Conservation (phyloP, 1,140 invertebrate species). For the Brachionus manjavacas region DNA sequence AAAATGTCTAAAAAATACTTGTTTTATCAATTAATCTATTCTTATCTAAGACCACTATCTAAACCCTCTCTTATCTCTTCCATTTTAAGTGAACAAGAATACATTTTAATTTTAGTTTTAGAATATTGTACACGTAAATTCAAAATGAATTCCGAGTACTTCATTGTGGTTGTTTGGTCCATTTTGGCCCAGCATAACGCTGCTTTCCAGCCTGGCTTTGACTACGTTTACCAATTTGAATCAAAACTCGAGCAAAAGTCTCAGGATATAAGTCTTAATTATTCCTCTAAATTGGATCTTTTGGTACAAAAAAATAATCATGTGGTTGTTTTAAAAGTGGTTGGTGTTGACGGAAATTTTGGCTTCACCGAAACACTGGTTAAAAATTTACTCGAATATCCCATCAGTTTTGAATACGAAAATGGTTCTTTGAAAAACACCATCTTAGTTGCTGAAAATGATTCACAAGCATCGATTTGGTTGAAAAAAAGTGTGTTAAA, state of each 20-base stretch:
- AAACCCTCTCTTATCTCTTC: not conserved
- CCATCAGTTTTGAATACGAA: not conserved
- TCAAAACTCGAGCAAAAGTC: not conserved
- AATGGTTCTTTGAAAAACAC: not conserved
- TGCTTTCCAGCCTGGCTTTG: not conserved
- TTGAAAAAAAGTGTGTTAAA: not conserved
- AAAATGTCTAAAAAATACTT: not conserved
- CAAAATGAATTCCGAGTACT: not conserved
- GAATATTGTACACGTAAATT: not conserved
- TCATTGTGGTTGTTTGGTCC: not conserved
- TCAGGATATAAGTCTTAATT: not conserved
- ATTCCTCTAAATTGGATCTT: not conserved
- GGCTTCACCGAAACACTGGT: not conserved
- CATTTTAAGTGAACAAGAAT: not conserved
- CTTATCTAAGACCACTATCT: not conserved
- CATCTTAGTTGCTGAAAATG: not conserved
- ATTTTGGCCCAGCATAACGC: not conserved
- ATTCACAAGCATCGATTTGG: not conserved
- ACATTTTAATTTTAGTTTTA: not conserved
- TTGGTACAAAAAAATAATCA: not conserved
- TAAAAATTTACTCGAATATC: not conserved
- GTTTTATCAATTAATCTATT: slow-evolving; percentile 23
- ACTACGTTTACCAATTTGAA: not conserved
- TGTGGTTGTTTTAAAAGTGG: not conserved
- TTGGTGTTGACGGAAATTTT: not conserved